These are phyloP conservation scores for Cairina moschata DNA, from an alignment of 2,113 vertebrate species.

Conservation along the genomic window DNA sequence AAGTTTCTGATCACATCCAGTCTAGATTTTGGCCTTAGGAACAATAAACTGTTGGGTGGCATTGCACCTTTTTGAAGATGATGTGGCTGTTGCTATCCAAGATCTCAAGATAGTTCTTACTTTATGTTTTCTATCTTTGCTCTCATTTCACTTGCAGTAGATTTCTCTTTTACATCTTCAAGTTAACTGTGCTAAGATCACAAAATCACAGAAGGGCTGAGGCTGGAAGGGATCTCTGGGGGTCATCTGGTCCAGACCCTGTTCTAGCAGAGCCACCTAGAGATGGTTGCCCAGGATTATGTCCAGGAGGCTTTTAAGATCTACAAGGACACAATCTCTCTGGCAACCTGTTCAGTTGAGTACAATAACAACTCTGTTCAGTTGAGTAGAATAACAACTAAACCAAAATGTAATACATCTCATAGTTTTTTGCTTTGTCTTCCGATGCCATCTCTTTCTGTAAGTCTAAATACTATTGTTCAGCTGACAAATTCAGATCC, in stretches of 20 bases:
- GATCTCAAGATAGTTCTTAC: background rate
- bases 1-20: background rate
- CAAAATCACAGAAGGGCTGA: background rate
- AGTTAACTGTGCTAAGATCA: background rate
- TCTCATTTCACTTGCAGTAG: no score
- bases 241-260: background rate
- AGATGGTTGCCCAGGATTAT: no score
- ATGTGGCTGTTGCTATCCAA: background rate
- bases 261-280: background rate
- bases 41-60: background rate
- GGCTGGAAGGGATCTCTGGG: background rate
- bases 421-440: background rate
- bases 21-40: background rate
- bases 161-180: background rate
- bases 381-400: background rate
- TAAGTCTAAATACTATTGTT: slow-evolving; percentile 21
- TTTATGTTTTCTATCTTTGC: background rate
- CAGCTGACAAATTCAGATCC: slow-evolving; percentile 24
- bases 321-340: no score
- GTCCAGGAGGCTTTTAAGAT: no score
- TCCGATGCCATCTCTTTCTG: background rate
- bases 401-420: background rate
- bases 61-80: background rate
- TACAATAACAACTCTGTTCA: background rate
- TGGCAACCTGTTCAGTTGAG: no score